Percentiles rank a stretch among this genome's conserved stretches.
Conservation (phyloP, 1,140 invertebrate genomes). For the Caenorhabditis inopinata region DNA sequence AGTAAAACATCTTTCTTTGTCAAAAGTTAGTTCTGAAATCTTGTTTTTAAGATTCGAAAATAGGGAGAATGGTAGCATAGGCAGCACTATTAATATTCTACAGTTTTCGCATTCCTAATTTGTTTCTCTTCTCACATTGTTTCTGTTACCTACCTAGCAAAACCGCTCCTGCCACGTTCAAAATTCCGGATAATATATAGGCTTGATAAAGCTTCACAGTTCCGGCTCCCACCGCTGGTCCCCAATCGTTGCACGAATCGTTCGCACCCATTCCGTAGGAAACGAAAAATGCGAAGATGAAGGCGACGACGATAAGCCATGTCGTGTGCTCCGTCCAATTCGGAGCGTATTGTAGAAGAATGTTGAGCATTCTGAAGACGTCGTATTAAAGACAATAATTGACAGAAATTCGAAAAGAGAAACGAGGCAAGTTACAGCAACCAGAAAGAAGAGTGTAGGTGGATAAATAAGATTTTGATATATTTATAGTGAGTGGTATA, state of each 20-base stretch:
- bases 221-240: slow-evolving; percentile 41
- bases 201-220: slow-evolving; percentile 46
- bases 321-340: slow-evolving; percentile 41
- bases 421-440: too few species aligned
- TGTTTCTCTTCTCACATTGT: not conserved
- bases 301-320: slow-evolving; percentile 45
- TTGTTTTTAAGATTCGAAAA: too few species aligned
- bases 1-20: too few species aligned
- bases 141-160: slow-evolving; percentile 12
- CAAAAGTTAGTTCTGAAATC: too few species aligned
- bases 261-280: slow-evolving; percentile 49
- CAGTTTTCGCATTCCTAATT: too few species aligned
- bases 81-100: too few species aligned
- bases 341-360: slow-evolving; percentile 20
- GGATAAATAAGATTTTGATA: too few species aligned
- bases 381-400: too few species aligned
- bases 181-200: slow-evolving; percentile 41
- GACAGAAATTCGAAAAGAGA: too few species aligned
- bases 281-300: slow-evolving; percentile 45
- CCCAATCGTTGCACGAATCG: slow-evolving; percentile 46
- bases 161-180: slow-evolving; percentile 42
- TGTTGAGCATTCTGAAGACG: slow-evolving; percentile 36
- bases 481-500: too few species aligned
- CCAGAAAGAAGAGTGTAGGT: too few species aligned
- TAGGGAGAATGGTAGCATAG: too few species aligned